Evolutionary conservation across 2,888 invertebrate species (phyloP), one percentile per base, ranked within the genome.

Genomic region (Nezara viridula): DNA sequence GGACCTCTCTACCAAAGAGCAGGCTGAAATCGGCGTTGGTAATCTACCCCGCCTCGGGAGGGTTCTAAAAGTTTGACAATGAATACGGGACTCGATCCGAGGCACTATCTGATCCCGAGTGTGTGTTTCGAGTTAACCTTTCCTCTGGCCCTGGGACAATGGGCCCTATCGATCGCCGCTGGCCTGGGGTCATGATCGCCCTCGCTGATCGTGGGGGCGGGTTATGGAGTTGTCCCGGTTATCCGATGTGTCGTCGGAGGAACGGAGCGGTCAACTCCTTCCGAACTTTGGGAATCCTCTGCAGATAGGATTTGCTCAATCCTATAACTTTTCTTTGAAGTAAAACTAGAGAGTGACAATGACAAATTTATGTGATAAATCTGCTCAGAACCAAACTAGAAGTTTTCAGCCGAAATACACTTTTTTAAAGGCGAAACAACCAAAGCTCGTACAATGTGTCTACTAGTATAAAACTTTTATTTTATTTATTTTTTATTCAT

Each of bases 31-130:
- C 86, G 32, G 40, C n/a, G 12, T 19, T 32, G 32, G 86, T n/a
- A 40, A 86, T 86, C 86, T 86, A 40, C 10, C n/a, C 37, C 55
- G 86, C 86, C 86, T 86, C 6, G 12, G 55, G 86, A 37, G 60
- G 50, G 86, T 86, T 86, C 55, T 37, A 44, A 40, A 60, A 86
- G 86, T 86, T 86, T 86, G 86, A 86, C 86, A 86, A 86, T 55
- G 86, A 86, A 40, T 55, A 37, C 66, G 66, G 66, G 66, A 37
- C 66, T 73, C 32, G 32, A 73, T 19, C 7, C 66, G 6, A n/a
- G 37, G 86, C 60, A 55, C 81, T 81, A 81, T 81, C 81, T n/a
- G 81, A 81, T 81, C 81, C 81, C 24, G 40, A 24, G 86, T 86
- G 86, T 55, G 52, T 60, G 86, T 60, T 86, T 40, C 55, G 50